Evolutionary conservation across 53 echinoderm and acorn worm genomes (phyloP), one percentile per base, ranked within the genome.

Genomic region (Echinarachnius parma): DNA sequence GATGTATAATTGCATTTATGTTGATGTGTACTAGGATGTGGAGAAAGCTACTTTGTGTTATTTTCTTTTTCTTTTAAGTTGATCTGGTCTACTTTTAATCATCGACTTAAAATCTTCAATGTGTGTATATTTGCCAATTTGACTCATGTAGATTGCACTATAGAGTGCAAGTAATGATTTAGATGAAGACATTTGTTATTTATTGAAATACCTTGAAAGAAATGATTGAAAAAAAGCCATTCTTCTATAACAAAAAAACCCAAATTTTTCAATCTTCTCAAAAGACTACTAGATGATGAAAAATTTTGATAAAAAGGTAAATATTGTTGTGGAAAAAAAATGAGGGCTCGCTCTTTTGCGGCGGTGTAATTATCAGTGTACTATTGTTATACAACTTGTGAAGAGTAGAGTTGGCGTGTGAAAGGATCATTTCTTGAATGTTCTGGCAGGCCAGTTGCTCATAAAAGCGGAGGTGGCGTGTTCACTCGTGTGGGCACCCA

Each of bases 401-500:
- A 69, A 69, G 70, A 69, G 70, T 69, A 69, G 70, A 69, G 70
- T 69, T 69, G 70, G 53, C 70, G 70, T 69, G 70, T 69, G 53
- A 69, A 69, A 69, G 70, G 70, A 69, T 69, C 70, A 53, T 69
- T 53, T 69, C 22, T 33, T 69, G 70, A 69, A 31, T 69, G 53
- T 69, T 69, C 70, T 69, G 70, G 70, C 70, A 69, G 67, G 70
- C 70, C 70, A 69, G 70, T 69, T 50, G 70, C 70, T 69, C 70
- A 69, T 50, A 31, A 69, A n/a, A 69, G 67, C 70, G 70, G 70
- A 67, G 69, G 69, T 52, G 70, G 70, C 53, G 70, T 53, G 53
- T 69, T 69, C 53, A 31, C 33, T 31, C 26, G 27, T 35, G 70
- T 37, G 53, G n/a, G n/a, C n/a, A n/a, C 70, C 70, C 33, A 69